Evolutionary conservation across 2,888 invertebrate species (phyloP), one percentile per base, ranked within the genome.

Genomic region (Hymenopus coronatus): DNA sequence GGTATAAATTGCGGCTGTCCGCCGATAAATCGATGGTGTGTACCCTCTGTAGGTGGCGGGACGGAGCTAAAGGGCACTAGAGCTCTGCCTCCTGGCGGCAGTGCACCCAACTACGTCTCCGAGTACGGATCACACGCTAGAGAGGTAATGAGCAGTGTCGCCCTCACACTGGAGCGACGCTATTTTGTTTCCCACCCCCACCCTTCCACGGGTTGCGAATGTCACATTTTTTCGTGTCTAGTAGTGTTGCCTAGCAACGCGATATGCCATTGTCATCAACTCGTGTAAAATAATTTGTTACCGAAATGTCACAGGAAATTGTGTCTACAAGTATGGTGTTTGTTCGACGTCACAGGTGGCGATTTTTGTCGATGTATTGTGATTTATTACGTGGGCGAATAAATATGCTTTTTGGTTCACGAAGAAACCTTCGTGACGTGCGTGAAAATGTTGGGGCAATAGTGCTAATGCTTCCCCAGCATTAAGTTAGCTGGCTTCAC

Each of bases 51-150:
- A 85, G 85, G 40, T 54, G 85, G 33, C n/a, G 85, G 85, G 28
- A 85, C 85, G 40, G 85, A 30, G 87, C 54, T 83, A 54, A 14
- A 20, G 27, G 83, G 28, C 20, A n/a, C 84, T 83, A 25, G 70
- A 28, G 54, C 20, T 84, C 83, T 84, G 89, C 70, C 87, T 82
- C 54, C 86, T 86, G 83, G 70, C 87, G 88, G 87, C 87, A 89
- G 87, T 89, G 40, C 87, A 87, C 83, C 87, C 83, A 89, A 87
- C 88, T 87, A 84, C 85, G 82, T 83, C 33, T 40, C 46, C 85
- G n/a, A 40, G 85, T 40, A 46, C 46, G 28, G 85, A 27, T 85
- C 46, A 9, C 27, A 27, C n/a, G 40, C 54, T 15, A 70, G 54
- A 70, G 25, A 70, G 54, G 54, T 70, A 70, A 70, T 70, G 54